Evolutionary conservation across 2,888 invertebrate species (phyloP).

Genomic region (Eurois occulta): DNA sequence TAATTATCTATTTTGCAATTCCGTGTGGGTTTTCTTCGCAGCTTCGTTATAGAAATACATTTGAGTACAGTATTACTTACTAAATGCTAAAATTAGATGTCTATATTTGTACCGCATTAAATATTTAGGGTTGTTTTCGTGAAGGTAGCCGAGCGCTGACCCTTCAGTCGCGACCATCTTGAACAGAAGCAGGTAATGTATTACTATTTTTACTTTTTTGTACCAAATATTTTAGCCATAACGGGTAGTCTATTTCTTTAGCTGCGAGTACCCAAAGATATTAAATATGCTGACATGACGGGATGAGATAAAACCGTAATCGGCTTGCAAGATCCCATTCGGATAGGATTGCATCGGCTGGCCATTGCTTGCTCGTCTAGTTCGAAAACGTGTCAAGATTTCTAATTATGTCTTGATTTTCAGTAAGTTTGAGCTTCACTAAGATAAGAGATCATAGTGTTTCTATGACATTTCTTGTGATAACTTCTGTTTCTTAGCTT

Average conservation of each 20-base stretch:
- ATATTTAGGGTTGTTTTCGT: conserved; percentile 36
- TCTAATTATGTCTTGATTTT: not conserved
- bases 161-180: conserved; percentile 14
- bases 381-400: not conserved
- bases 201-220: not conserved
- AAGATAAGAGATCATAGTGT: not conserved
- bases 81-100: conserved; percentile 22
- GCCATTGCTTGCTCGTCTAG: not conserved
- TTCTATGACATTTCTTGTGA: not conserved
- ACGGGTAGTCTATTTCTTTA: not conserved
- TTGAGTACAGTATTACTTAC: conserved; percentile 6
- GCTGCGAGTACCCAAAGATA: not conserved
- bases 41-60: not conserved
- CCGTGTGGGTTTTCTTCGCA: not conserved
- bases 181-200: not conserved
- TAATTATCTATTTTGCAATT: not conserved
- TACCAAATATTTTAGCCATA: not conserved
- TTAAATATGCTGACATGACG: not conserved
- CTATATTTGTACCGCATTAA: conserved; percentile 26
- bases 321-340: not conserved
- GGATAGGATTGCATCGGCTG: not conserved
- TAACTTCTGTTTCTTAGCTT: not conserved
- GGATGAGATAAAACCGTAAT: not conserved
- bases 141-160: conserved; percentile 33
- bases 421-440: not conserved